Percentiles rank a stretch among this genome's conserved stretches.
Evolutionary conservation across 1,140 invertebrate species (phyloP).

Genomic region (Drosophila funebris): DNA sequence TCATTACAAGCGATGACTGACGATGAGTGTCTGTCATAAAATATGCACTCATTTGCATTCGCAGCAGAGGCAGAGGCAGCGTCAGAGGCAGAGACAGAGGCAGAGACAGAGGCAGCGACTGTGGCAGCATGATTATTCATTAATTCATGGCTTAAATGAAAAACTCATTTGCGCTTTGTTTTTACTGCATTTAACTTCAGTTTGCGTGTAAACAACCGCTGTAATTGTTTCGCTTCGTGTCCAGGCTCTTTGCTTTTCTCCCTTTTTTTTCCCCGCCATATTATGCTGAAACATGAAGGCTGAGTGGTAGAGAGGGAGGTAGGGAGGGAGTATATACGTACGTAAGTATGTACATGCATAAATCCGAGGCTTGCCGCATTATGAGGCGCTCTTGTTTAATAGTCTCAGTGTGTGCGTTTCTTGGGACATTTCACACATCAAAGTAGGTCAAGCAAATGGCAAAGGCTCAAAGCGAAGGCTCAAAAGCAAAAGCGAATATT

Average conservation of each 20-base stretch:
- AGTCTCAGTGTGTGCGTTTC: slow-evolving; percentile 45
- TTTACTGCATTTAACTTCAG: slow-evolving; percentile 41
- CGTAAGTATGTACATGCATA: slow-evolving; percentile 25
- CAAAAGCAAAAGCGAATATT: slow-evolving; percentile 50
- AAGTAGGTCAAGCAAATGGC: slow-evolving; percentile 77
- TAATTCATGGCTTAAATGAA: slow-evolving; percentile 32
- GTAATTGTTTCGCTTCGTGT: slow-evolving; percentile 72
- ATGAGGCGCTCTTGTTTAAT: slow-evolving; percentile 59
- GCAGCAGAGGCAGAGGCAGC: background rate
- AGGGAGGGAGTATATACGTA: background rate
- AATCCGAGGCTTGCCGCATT: slow-evolving; percentile 56
- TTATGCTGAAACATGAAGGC: slow-evolving; percentile 63
- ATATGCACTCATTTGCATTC: slow-evolving; percentile 42
- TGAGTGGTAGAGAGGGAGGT: no score
- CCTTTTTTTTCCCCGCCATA: background rate
- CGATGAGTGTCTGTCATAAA: slow-evolving; percentile 16
- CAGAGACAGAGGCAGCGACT: no score
- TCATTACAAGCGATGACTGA: background rate
- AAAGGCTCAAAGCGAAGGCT: slow-evolving; percentile 28
- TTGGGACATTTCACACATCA: slow-evolving; percentile 80
- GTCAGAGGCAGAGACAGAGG: background rate
- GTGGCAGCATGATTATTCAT: slow-evolving; percentile 30
- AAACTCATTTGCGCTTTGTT: slow-evolving; percentile 37
- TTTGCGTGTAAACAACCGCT: slow-evolving; percentile 73
- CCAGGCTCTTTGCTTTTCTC: slow-evolving; percentile 39